Base-by-base conservation (phyloP, 2,113 vertebrate genomes). In the Meriones unguiculatus region DNA sequence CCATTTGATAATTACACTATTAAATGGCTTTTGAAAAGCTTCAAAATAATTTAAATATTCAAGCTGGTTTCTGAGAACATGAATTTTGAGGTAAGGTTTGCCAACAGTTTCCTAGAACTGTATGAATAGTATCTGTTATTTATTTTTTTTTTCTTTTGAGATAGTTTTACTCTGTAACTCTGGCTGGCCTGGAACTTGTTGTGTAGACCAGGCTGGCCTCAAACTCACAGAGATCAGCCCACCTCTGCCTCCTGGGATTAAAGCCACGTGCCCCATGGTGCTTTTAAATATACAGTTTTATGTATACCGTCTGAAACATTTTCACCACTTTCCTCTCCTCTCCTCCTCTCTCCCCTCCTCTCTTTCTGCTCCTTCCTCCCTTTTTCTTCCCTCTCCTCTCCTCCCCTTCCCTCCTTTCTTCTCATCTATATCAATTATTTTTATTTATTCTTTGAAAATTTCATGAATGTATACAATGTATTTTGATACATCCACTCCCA, bases 41-140 rank as follows among this genome's bases (percentile, higher is more conserved):
- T 41, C 25, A 95, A 52, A 77, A 64, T 46, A 72, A n/a, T 78
- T 70, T 54, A 86, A 59, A 88, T 57, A 70, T 73, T 90, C 35
- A 84, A 5, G 1, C 62, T 64, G 62, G 46, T 57, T 65, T 72
- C 41, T 76, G 3, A 78, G 70, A 22, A 24, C 17, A n/a, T 18
- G 35, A 75, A 14, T 80, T 94, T 65, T 85, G n/a, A 96, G 89
- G 50, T 32, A 65, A 65, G 91, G 13, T 50, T 35, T 90, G 46
- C 10, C 70, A 54, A 76, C 25, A 54, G 35, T 30, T 69, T 52
- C 25, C 3, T 1, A 89, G 86, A 95, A 87, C 13, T 18, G 28
- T 7, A 13, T 30, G 20, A 50, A 57, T 52, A 67, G 7, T 70
- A 92, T 25, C 28, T 82, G 81, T 57, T 88, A 92, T 65, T 57